These are phyloP conservation scores for Bibio marci DNA, from an alignment of 2,888 invertebrate genomes.

Conservation along the genomic window DNA sequence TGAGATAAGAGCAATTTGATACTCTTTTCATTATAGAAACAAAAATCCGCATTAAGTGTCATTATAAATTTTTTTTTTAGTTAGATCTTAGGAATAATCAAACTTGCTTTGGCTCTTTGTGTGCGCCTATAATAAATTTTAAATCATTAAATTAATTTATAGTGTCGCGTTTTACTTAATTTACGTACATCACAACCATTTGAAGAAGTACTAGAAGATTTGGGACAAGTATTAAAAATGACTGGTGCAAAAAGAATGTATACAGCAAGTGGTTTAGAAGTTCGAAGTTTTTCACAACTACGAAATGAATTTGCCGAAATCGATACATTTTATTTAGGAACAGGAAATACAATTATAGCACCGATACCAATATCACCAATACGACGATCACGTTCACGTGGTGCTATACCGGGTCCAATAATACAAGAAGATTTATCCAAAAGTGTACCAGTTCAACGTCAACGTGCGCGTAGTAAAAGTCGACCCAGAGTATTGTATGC, in stretches of 20 bases:
- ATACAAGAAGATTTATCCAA: constrained; percentile 28
- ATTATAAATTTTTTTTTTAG: too few species aligned
- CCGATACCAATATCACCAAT: constrained; percentile 37
- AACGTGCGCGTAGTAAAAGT: constrained; percentile 66
- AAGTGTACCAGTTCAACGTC: constrained; percentile 32
- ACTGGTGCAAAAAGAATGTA: constrained; percentile 81
- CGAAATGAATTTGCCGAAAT: constrained; percentile 83
- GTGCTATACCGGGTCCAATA: constrained; percentile 31
- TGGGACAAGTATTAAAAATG: constrained; percentile 85
- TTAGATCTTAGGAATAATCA: too few species aligned
- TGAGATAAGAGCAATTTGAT: too few species aligned
- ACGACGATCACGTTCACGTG: constrained; percentile 45
- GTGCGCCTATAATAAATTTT: too few species aligned
- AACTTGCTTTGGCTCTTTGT: too few species aligned
- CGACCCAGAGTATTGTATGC: constrained; percentile 70
- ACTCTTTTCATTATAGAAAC: too few species aligned
- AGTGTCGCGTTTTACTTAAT: constrained; percentile 83
- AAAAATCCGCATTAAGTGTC: too few species aligned
- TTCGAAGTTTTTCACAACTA: constrained; percentile 82
- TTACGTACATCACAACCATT: constrained; percentile 84
- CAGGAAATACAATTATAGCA: constrained; percentile 27
- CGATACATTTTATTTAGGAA: constrained; percentile 74
- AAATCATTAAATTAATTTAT: too few species aligned
- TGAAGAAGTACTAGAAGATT: constrained; percentile 83
- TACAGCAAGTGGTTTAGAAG: constrained; percentile 83